A percentile compares a stretch with the other conserved stretches of the same genome.
These are phyloP conservation scores for Magallana gigas DNA, from an alignment of 1,140 invertebrate genomes.

Conservation along the genomic window DNA sequence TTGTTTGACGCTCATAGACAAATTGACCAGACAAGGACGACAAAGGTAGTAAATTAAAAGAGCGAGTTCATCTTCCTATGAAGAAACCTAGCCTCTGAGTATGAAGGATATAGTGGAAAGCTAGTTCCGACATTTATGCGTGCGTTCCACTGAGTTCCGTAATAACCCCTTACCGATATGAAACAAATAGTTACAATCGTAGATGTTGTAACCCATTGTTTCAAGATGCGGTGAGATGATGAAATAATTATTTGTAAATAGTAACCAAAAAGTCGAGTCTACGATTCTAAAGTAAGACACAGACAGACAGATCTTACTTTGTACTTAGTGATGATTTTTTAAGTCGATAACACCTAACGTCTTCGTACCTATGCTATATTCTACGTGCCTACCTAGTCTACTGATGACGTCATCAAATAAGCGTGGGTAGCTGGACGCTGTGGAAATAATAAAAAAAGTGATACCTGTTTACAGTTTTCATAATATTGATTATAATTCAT, in stretches of 20 bases:
- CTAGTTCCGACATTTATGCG: conserved; percentile 30
- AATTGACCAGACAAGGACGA: background rate
- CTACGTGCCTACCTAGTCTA: background rate
- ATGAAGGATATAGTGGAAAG: conserved; percentile 1
- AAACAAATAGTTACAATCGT: conserved; percentile 16
- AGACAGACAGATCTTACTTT: background rate
- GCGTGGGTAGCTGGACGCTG: conserved; percentile 6
- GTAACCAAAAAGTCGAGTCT: conserved; percentile 11
- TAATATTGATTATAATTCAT: background rate
- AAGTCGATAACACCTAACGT: background rate
- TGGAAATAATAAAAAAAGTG: background rate
- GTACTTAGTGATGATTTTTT: background rate
- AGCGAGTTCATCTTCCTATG: background rate
- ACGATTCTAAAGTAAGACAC: conserved; percentile 10
- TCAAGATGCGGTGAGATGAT: conserved; percentile 14
- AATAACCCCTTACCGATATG: conserved; percentile 23
- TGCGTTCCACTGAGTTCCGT: background rate
- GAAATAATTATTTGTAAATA: conserved; percentile 34
- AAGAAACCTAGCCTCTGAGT: background rate
- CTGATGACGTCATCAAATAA: conserved; percentile 15
- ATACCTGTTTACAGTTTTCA: background rate
- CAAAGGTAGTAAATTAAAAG: background rate
- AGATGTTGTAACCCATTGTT: conserved; percentile 6
- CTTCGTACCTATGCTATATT: background rate
- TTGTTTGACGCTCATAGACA: background rate